Percentiles rank a stretch among this genome's conserved stretches.
Evolutionary conservation across 2,888 invertebrate species (phyloP).

Genomic region (Ophioninae sp.): DNA sequence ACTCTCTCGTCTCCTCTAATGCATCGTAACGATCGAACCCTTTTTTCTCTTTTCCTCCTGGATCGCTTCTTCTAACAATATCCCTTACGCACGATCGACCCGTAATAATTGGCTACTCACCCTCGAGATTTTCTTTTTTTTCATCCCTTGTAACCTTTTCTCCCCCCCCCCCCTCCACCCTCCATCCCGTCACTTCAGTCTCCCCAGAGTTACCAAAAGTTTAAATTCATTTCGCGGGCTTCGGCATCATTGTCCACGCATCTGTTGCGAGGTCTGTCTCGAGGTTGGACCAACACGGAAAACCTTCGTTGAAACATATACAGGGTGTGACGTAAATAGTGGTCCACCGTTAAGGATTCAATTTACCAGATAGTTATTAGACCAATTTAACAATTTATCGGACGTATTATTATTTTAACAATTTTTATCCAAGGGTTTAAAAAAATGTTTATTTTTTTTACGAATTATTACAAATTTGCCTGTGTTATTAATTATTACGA

Average conservation of each 20-base stretch:
- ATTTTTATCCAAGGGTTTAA: too few relatives aligned
- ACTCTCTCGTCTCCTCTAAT: conserved; percentile 28
- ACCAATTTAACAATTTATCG: too few relatives aligned
- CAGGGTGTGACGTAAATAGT: neutral
- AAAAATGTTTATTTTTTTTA: too few relatives aligned
- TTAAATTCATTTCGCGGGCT: conserved; percentile 79
- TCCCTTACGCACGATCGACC: conserved; percentile 79
- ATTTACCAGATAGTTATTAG: too few relatives aligned
- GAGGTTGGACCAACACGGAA: conserved; percentile 52
- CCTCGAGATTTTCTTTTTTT: conserved; percentile 31
- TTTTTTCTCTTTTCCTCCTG: conserved; percentile 51
- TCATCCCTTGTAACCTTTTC: conserved; percentile 18
- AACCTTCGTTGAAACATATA: neutral
- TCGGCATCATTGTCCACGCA: conserved; percentile 79
- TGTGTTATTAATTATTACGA: too few relatives aligned
- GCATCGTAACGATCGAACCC: conserved; percentile 49
- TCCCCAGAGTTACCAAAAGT: conserved; percentile 75
- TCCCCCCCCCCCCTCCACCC: conserved; percentile 8
- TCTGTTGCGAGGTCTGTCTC: conserved; percentile 76
- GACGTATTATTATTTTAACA: too few relatives aligned
- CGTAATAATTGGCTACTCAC: conserved; percentile 77
- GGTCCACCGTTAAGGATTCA: too few relatives aligned
- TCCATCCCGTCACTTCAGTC: conserved; percentile 1
- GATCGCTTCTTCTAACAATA: conserved; percentile 75
- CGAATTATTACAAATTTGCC: too few relatives aligned